Evolutionary conservation across 2,888 invertebrate species (phyloP), one percentile per base, ranked within the genome.

Genomic region (Chymomyza caudatula): DNA sequence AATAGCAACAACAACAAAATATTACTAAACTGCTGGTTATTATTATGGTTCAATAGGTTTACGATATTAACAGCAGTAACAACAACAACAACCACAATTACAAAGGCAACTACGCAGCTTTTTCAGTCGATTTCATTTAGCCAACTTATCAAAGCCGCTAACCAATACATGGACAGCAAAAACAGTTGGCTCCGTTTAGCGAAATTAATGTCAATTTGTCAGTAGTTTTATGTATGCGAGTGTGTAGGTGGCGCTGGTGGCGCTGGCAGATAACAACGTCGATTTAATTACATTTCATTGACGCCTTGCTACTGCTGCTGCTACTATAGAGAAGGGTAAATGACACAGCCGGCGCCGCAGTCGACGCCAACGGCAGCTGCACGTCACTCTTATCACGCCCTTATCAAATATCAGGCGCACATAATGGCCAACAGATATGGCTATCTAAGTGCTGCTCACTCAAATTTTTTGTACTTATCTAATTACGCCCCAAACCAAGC

Each of bases 251-350:
- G 71, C n/a, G n/a, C 49, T 58, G 25, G 60, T 63, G 52, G 51
- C 55, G 52, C 47, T 61, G 59, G 19, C 69, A 69, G 82, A 86
- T 82, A 86, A 84, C 81, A 82, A 74, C 78, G 85, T 75, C 82
- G 78, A 81, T 86, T 82, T 82, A 82, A 82, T 82, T 82, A 82
- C 85, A 78, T 84, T 86, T 86, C 86, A 82, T 86, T 78, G 78
- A 86, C 71, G 70, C 66, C 43, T 22, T 56, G 19, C 42, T 61
- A 65, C 63, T 29, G 29, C 29, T 11, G 11, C 29, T 29, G 29
- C 29, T 8, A 29, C 29, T 4, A 8, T 29, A 8, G 0, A 29
- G 11, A 37, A 37, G 29, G 29, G 29, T 37, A 37, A 37, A 37
- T 11, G 29, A 11, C 29, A 11, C 29, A 25, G 25, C 6, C 25